phyloP scores from a whole-genome alignment of 1,140 invertebrate genomes.

The Drosophila burlai region DNA sequence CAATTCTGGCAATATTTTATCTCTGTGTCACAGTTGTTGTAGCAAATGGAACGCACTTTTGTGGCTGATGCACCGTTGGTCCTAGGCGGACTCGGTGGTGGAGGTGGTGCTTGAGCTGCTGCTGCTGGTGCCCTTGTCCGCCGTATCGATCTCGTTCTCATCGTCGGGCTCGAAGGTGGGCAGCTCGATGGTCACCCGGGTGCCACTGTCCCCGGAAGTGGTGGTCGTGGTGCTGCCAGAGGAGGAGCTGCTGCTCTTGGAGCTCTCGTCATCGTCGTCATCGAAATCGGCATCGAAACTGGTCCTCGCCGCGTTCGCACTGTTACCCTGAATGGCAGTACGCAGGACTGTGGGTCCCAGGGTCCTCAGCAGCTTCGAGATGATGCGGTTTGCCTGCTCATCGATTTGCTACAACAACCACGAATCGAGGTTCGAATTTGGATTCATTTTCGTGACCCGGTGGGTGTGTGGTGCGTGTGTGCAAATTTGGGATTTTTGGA shows the following conservation, averaged over 20 bases:
- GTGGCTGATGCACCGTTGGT: not conserved
- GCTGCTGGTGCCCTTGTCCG: slow-evolving; percentile 41
- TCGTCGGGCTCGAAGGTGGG: slow-evolving; percentile 86
- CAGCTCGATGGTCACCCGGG: slow-evolving; percentile 85
- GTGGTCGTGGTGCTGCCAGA: slow-evolving; percentile 51
- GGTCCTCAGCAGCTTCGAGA: slow-evolving; percentile 88
- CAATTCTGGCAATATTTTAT: not conserved
- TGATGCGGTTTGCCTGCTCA: slow-evolving; percentile 90
- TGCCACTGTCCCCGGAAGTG: slow-evolving; percentile 62
- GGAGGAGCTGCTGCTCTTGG: slow-evolving; percentile 36
- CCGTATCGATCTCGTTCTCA: slow-evolving; percentile 77
- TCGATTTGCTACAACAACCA: slow-evolving; percentile 90
- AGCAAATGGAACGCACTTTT: slow-evolving; percentile 71
- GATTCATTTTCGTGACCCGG: slow-evolving; percentile 20
- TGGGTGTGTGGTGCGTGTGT: slow-evolving; percentile 15
- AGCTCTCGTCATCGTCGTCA: slow-evolving; percentile 70
- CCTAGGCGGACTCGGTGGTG: slow-evolving; percentile 42
- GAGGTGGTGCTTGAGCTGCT: slow-evolving; percentile 17
- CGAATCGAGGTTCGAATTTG: slow-evolving; percentile 36
- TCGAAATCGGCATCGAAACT: slow-evolving; percentile 83
- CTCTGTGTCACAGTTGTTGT: slow-evolving; percentile 63
- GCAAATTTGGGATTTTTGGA: slow-evolving; percentile 1
- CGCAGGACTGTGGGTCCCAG: slow-evolving; percentile 89
- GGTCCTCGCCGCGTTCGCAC: slow-evolving; percentile 72
- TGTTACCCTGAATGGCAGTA: slow-evolving; percentile 81